These are phyloP conservation scores for Coremacera marginata DNA, from an alignment of 2,888 invertebrate genomes.

Conservation along the genomic window DNA sequence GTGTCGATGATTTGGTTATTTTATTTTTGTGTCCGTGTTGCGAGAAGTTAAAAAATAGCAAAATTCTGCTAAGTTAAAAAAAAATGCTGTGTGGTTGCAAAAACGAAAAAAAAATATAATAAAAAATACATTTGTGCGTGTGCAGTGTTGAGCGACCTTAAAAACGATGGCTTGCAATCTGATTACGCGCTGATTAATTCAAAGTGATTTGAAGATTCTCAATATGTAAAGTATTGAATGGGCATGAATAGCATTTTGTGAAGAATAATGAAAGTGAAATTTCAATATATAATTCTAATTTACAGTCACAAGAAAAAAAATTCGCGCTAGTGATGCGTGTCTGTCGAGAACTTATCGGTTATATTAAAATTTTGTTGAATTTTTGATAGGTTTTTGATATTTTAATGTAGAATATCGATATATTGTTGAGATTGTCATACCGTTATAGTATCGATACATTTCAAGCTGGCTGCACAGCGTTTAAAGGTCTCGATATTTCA, in stretches of 20 bases:
- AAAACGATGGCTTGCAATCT: too few species aligned
- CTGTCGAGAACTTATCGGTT: neutral
- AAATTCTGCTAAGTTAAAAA: too few species aligned
- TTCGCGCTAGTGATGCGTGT: neutral
- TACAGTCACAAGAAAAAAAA: too few species aligned
- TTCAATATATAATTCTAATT: too few species aligned
- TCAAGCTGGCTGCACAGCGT: neutral
- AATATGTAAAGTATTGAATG: too few species aligned
- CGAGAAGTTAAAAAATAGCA: neutral
- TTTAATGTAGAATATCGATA: neutral
- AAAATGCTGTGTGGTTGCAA: slow-evolving; percentile 15
- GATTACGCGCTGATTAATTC: too few species aligned
- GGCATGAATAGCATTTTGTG: too few species aligned
- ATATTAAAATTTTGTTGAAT: neutral
- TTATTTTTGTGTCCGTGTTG: neutral
- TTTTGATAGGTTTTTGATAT: too few species aligned
- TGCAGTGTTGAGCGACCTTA: neutral
- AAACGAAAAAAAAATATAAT: neutral
- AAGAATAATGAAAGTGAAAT: too few species aligned
- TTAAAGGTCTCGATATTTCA: neutral
- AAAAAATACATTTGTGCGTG: neutral
- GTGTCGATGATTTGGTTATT: neutral
- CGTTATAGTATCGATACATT: neutral
- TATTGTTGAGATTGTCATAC: neutral
- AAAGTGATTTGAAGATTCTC: too few species aligned